Evolutionary conservation across 1,140 invertebrate species (phyloP).

Genomic region (Pentalonia nigronervosa): DNA sequence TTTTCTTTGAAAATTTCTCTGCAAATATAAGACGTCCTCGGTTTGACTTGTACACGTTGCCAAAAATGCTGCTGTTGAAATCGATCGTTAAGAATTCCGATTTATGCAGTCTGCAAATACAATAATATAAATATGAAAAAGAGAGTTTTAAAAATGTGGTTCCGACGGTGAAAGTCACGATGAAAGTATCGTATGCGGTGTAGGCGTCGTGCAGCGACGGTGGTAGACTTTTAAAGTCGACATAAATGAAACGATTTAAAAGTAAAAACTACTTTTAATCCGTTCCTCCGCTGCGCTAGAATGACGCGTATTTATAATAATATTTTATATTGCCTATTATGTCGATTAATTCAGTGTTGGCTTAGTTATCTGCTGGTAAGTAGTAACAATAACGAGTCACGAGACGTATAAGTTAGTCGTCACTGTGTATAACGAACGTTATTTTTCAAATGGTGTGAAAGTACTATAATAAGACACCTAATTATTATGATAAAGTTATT

Average conservation of each 20-base stretch:
- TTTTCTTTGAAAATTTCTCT: neutral
- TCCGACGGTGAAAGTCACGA: neutral
- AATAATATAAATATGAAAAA: neutral
- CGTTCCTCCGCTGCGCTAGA: neutral
- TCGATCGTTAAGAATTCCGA: neutral
- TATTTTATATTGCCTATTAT: neutral
- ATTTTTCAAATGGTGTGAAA: neutral
- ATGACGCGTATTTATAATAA: neutral
- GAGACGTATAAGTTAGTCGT: neutral
- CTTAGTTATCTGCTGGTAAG: neutral
- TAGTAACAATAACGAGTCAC: neutral
- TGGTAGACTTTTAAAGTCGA: neutral
- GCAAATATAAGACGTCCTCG: neutral
- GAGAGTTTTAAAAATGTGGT: neutral
- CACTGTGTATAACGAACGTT: neutral
- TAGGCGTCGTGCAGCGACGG: neutral
- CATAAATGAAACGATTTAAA: neutral
- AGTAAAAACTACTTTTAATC: conserved; percentile 27
- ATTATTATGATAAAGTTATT: neutral
- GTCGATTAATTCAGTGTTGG: neutral
- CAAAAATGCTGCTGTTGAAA: neutral
- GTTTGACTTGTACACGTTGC: neutral
- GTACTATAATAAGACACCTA: neutral
- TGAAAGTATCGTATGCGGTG: neutral
- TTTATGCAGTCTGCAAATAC: neutral